Base-by-base conservation (phyloP, 2,797 vertebrate genomes). In the Lacerta agilis region DNA sequence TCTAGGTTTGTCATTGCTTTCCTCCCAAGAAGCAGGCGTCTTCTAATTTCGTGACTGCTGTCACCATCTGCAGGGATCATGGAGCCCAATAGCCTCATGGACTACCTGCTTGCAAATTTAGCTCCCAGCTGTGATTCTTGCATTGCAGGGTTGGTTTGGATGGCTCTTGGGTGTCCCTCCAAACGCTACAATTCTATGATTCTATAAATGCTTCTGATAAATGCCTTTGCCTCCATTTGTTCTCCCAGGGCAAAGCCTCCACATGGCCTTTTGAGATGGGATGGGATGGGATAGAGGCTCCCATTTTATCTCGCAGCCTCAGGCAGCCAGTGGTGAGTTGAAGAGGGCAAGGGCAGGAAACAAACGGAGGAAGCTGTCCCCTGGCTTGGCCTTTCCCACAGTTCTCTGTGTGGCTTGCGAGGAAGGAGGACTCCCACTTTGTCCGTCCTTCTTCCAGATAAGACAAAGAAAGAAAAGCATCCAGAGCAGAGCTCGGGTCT, bases 351-450 rank as follows among this genome's bases (percentile, higher is more conserved):
- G 13, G 33, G 18, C 20, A 36, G 41, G 89, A 45, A 80, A 87
- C 86, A 87, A 87, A 81, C 20, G 86, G 8, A 82, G 89, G 86
- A 90, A 87, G 58, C 58, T 61, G 0, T 17, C 23, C 2, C 43
- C 15, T 17, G 1, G 2, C 2, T 2, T 10, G 29, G 82, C 61
- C 82, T 61, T 85, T 80, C 61, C 36, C 86, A 80, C 23, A 25
- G 17, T 29, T 11, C 43, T 29, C 8, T 5, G 15, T 4, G 7
- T 20, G 71, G n/a, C 67, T 72, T 58, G 17, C 67, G n/a, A 81
- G 58, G 55, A 61, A 75, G 38, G 8, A 27, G 2, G 36, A 45
- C 45, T 4, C 36, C 0, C 11, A 0, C 20, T 23, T 7, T 10
- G 10, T 18, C 64, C 76, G 36, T 33, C 10, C 66, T 18, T 8